Base-by-base conservation (phyloP, 2,113 vertebrate species). In the Corapipo altera region DNA sequence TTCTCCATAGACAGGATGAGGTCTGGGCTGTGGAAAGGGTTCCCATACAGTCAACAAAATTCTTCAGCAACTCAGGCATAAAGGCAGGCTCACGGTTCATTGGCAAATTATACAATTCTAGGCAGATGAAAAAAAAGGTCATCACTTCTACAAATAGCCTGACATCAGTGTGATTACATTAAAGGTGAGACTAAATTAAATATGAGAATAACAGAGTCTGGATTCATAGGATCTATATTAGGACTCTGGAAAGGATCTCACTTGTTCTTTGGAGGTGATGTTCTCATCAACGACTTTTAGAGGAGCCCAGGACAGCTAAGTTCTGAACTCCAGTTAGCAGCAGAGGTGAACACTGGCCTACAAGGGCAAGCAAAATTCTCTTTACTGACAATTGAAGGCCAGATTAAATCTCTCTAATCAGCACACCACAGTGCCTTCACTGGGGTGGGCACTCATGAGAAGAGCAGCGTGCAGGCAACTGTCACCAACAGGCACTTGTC, bases 61-160 rank as follows among this genome's bases (percentile, higher is more conserved):
- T 82, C 73, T 96, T 76, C 90, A 62, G 90, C 79, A 95, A 51
- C 65, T 88, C 83, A 61, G 86, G 48, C 57, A 41, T 91, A 96
- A 93, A 88, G 59, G 52, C 82, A 65, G 76, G 84, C 12, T 87
- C 27, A 78, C 58, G 83, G 85, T 52, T 78, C 77, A 94, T 39
- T 90, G 43, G 46, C 87, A 95, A 94, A 93, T 93, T 69, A 93
- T 35, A 49, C 75, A 86, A 82, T 90, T 79, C 41, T n/a, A 57
- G 51, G 71, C 79, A 91, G 91, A 95, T 65, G 21, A 70, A 51
- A 57, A 59, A 97, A 96, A 96, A 75, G 83, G 78, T 75, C 66
- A 89, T 59, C 74, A 65, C 35, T 85, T 89, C 51, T 59, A 91
- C 83, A 92, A 91, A 79, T 26, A 66, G 58, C 33, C 64, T 79